Base-by-base conservation (phyloP, 2,113 vertebrate genomes). In the Istiophorus platypterus region DNA sequence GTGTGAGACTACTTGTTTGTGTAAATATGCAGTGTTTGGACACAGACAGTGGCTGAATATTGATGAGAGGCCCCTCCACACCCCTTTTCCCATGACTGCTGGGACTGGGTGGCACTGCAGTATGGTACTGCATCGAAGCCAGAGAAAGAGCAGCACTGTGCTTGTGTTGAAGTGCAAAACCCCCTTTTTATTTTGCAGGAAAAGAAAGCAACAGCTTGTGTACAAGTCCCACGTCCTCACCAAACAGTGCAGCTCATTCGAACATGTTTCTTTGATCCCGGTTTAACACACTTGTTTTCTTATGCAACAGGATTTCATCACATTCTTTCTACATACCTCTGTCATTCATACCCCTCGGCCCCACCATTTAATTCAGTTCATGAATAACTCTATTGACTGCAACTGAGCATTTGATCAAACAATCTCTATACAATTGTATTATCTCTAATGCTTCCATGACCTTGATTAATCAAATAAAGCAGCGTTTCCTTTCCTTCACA, bases 51-150 rank as follows among this genome's bases (percentile, higher is more conserved):
- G 47, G 70, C 18, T 92, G 94, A 90, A 94, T 94, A 91, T 88
- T 92, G 86, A 94, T 94, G 92, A 93, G 89, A 90, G 91, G 87
- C 88, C 88, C 85, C 31, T 74, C 79, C 79, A 83, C 82, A 58
- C 80, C 79, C 41, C 42, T 81, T 81, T 88, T 91, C 87, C 80
- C 86, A 89, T 78, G 85, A 83, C 88, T 84, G 74, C 77, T 74
- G 84, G 85, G 78, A 82, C 84, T 39, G 88, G 88, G 80, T 92
- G 92, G 85, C 85, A 92, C 91, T 84, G 90, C 90, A 81, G 82
- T 24, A 2, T 84, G 85, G 70, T 78, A 77, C 78, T 72, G 85
- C 81, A 64, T 79, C 80, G 76, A 81, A 78, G 81, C 15, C 82
- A 74, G 71, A 76, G 82, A 90, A 84, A 91, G 84, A 89, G 80